Conservation (phyloP, 2,113 vertebrate species). For the Aldabrachelys gigantea region DNA sequence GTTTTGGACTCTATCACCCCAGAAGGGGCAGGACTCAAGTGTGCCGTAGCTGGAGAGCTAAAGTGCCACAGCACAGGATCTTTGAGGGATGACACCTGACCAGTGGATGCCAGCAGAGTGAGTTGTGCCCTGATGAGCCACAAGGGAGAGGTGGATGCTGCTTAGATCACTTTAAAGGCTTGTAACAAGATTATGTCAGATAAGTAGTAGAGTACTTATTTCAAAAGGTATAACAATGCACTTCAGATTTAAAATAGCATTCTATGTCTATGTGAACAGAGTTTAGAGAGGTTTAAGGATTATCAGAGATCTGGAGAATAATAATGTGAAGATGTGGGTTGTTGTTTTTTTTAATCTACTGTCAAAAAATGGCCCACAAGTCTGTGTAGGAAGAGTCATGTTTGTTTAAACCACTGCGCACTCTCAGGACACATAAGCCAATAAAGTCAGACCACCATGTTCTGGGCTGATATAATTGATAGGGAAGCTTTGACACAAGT, state of each 20-base stretch:
- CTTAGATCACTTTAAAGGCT: neutral
- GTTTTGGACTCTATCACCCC: neutral
- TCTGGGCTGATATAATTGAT: conserved; percentile 38
- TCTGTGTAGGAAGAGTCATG: neutral
- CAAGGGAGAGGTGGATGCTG: neutral
- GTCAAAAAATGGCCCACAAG: neutral
- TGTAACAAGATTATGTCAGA: neutral
- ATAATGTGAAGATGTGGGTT: neutral
- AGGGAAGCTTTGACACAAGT: conserved; percentile 19
- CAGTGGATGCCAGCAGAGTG: neutral
- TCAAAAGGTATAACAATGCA: neutral
- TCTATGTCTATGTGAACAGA: neutral
- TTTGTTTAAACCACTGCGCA: neutral
- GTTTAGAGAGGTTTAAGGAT: neutral
- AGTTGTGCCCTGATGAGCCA: neutral
- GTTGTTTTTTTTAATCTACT: neutral
- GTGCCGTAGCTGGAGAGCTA: neutral
- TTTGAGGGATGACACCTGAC: neutral
- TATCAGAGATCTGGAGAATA: neutral
- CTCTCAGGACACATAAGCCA: conserved; percentile 9
- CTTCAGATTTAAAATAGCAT: neutral
- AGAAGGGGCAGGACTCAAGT: neutral
- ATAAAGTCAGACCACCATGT: neutral
- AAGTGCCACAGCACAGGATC: neutral
- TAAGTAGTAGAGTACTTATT: neutral